These are phyloP conservation scores for Podiceps cristatus DNA, from an alignment of 2,113 vertebrate genomes.

Conservation along the genomic window DNA sequence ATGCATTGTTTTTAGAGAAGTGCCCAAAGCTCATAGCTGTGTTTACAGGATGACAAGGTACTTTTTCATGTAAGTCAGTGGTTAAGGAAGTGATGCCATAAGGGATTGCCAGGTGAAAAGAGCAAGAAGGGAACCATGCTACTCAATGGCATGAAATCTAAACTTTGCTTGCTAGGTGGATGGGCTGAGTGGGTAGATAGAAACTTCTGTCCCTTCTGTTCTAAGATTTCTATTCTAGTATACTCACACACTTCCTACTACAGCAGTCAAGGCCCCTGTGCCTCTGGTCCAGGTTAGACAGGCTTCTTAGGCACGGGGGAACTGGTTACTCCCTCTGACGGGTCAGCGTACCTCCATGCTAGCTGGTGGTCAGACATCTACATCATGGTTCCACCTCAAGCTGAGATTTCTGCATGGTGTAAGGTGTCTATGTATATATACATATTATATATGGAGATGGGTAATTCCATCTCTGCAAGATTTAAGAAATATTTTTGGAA, in stretches of 20 bases:
- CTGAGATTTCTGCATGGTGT: accelerated
- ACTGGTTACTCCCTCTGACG: no score
- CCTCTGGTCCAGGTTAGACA: not conserved
- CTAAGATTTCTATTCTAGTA: not conserved
- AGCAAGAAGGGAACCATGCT: not conserved
- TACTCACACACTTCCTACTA: not conserved
- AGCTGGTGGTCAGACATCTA: not conserved
- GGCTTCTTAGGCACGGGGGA: not conserved
- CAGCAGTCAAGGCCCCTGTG: not conserved
- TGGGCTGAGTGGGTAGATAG: not conserved
- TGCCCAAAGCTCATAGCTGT: not conserved
- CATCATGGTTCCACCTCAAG: not conserved
- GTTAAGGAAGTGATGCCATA: not conserved
- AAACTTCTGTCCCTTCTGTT: not conserved
- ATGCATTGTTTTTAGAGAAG: not conserved
- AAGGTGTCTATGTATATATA: not conserved
- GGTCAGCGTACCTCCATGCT: accelerated
- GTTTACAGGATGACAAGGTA: not conserved
- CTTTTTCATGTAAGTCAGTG: not conserved
- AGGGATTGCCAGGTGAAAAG: not conserved
- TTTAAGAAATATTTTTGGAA: not conserved
- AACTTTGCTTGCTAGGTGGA: not conserved
- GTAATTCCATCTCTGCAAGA: not conserved
- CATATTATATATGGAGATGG: not conserved
- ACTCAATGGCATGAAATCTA: not conserved